Conservation (phyloP, 2,888 invertebrate genomes). For the Ectobius pallidus region DNA sequence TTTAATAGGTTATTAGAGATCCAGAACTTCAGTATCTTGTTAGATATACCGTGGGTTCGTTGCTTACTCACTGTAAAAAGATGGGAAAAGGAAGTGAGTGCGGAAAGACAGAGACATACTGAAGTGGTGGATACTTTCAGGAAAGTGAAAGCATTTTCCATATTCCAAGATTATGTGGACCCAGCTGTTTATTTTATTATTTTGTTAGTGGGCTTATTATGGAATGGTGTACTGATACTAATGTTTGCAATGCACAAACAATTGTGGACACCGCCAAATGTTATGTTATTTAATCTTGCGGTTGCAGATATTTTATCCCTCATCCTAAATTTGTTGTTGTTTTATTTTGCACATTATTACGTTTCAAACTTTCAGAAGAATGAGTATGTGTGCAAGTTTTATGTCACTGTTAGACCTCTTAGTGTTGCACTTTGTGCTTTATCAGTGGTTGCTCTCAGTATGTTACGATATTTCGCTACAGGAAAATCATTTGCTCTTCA, state of each 20-base stretch:
- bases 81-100: background rate
- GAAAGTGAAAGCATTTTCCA: background rate
- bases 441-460: slow-evolving; percentile 5
- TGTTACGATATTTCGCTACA: background rate
- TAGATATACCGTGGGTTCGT: background rate
- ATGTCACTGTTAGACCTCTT: background rate
- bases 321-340: background rate
- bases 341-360: background rate
- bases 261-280: background rate
- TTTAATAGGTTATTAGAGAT: background rate
- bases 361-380: background rate
- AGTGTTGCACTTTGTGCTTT: background rate
- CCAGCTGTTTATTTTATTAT: background rate
- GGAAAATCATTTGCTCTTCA: background rate
- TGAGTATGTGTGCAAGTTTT: background rate
- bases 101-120: background rate
- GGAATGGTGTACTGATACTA: background rate
- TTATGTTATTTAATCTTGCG: slow-evolving; percentile 14
- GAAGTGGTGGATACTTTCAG: background rate
- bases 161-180: background rate
- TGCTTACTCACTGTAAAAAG: background rate
- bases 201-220: background rate
- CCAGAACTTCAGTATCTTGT: background rate
- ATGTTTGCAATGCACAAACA: background rate
- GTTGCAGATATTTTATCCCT: slow-evolving; percentile 5